A percentile compares a stretch with the other conserved stretches of the same genome.
Conservation (phyloP, 2,888 invertebrate genomes). For the Endotricha flammealis region DNA sequence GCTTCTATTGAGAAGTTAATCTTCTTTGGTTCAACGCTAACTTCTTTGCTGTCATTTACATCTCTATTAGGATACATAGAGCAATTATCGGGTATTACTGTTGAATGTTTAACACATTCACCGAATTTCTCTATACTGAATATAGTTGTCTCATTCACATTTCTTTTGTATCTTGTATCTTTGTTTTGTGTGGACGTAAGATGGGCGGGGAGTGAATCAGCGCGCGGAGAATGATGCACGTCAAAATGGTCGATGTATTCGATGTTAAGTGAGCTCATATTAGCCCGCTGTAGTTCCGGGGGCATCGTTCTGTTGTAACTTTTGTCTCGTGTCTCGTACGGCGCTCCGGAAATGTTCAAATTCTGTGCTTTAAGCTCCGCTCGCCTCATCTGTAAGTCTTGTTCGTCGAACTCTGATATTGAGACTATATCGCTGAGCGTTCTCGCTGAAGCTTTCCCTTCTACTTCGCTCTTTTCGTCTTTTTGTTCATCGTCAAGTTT, state of each 20-base stretch:
- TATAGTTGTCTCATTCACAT: conserved; percentile 63
- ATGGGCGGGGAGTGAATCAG: conserved; percentile 61
- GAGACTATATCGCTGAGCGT: conserved; percentile 86
- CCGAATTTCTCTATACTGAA: conserved; percentile 49
- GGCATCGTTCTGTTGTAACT: conserved; percentile 49
- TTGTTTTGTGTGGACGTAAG: conserved; percentile 62
- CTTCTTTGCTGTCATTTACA: conserved; percentile 50
- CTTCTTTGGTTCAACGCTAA: conserved; percentile 65
- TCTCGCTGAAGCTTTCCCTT: conserved; percentile 81
- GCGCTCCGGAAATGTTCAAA: conserved; percentile 38
- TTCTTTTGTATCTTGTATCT: conserved; percentile 54
- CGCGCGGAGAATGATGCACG: conserved; percentile 47
- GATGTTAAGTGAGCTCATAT: conserved; percentile 59
- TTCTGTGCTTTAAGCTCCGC: conserved; percentile 61
- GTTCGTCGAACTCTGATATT: conserved; percentile 84
- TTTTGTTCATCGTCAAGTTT: conserved; percentile 78
- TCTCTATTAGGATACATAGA: conserved; percentile 72
- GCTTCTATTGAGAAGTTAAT: conserved; percentile 65
- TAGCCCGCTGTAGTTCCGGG: conserved; percentile 48
- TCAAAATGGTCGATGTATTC: conserved; percentile 55
- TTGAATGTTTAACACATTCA: conserved; percentile 38
- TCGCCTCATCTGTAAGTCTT: conserved; percentile 76
- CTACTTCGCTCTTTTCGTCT: conserved; percentile 62
- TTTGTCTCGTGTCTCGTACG: conserved; percentile 35
- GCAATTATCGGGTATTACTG: conserved; percentile 63